Percentiles rank a stretch among this genome's conserved stretches.
These are phyloP conservation scores for Cygnus atratus DNA, from an alignment of 2,113 vertebrate species.

Conservation along the genomic window DNA sequence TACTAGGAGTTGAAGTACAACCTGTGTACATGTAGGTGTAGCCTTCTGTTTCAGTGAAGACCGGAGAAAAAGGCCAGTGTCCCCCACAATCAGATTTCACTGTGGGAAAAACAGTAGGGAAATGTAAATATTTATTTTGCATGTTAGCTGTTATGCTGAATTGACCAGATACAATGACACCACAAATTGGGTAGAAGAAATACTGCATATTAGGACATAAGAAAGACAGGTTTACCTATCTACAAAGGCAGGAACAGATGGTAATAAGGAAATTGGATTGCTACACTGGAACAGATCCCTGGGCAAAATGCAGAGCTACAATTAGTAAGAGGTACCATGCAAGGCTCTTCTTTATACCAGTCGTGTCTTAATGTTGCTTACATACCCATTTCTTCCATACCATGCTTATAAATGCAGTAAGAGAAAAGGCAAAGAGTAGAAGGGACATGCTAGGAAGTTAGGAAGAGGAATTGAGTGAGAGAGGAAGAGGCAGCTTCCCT, in stretches of 20 bases:
- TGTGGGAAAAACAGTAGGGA: not conserved
- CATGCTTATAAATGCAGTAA: not conserved
- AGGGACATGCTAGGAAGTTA: not conserved
- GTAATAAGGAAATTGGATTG: not conserved
- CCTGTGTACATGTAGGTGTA: not conserved
- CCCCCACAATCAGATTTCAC: not conserved
- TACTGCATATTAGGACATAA: not conserved
- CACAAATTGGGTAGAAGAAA: not conserved
- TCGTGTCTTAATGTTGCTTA: not conserved
- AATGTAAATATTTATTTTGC: not conserved
- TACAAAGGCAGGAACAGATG: not conserved
- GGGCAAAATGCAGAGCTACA: not conserved
- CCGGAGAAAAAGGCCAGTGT: not conserved
- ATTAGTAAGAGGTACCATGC: not conserved
- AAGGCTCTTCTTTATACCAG: not conserved
- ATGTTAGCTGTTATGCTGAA: not conserved
- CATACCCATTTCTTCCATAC: not conserved
- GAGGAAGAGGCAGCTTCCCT: not conserved
- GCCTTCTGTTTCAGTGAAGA: not conserved
- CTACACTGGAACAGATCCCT: not conserved
- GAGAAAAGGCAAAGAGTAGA: not conserved
- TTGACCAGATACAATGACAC: not conserved
- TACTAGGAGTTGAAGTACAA: not conserved
- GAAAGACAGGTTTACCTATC: not conserved
- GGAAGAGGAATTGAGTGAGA: not conserved